Percentiles rank a stretch among this genome's conserved stretches.
Evolutionary conservation across 2,113 vertebrate species (phyloP).

Genomic region (Nothocercus julius): DNA sequence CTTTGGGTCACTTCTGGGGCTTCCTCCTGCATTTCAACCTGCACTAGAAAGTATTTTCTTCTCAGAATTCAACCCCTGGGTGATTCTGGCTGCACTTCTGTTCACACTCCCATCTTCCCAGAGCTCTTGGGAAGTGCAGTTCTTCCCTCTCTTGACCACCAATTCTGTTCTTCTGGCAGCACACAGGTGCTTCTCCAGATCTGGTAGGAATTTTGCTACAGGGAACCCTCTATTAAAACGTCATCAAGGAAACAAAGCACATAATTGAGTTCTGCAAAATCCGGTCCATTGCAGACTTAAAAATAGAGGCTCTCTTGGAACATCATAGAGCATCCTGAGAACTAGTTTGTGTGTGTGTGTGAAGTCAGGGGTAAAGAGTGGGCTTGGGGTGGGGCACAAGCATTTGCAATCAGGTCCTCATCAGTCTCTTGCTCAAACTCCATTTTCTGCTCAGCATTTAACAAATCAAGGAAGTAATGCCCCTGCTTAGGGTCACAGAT

Average conservation of each 20-base stretch:
- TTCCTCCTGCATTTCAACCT: not conserved
- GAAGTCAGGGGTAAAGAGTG: not conserved
- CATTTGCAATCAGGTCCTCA: conserved; percentile 56
- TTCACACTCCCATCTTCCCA: rapidly evolving
- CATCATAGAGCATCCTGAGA: not conserved
- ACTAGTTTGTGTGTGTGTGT: rapidly evolving
- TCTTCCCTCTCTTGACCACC: not conserved
- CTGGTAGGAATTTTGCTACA: not conserved
- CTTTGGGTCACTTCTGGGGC: not conserved
- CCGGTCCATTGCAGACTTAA: not conserved
- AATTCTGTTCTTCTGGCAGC: not conserved
- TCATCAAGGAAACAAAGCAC: conserved; percentile 37
- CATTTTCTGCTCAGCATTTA: conserved; percentile 43
- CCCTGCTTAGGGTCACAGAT: conserved; percentile 61
- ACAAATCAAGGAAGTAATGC: conserved; percentile 69
- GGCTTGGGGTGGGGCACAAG: not conserved
- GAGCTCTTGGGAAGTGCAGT: rapidly evolving
- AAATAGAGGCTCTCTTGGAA: not conserved
- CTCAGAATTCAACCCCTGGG: not conserved
- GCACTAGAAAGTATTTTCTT: not conserved
- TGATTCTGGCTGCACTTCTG: not conserved
- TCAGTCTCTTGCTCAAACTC: not conserved
- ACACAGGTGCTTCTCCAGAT: rapidly evolving
- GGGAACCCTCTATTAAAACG: not conserved
- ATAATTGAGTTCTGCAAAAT: not conserved